phyloP scores from a whole-genome alignment of 2,888 invertebrate species.

The Drosophila mimica region DNA sequence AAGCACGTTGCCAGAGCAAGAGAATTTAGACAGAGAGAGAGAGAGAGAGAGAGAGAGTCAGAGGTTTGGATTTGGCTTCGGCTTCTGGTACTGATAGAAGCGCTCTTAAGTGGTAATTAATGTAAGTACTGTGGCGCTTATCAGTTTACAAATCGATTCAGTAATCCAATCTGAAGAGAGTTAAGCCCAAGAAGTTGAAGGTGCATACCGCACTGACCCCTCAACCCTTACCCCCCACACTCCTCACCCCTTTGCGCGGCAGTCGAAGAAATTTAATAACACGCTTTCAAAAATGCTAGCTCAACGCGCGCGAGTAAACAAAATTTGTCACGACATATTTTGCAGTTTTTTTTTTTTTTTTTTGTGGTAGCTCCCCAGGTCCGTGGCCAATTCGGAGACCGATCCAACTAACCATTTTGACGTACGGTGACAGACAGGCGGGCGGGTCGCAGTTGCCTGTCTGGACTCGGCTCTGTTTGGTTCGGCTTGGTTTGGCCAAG shows the following conservation, averaged over 20 bases:
- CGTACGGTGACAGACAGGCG: conserved; percentile 80
- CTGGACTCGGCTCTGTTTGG: conserved; percentile 31
- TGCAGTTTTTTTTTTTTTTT: conserved; percentile 21
- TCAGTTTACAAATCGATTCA: conserved; percentile 76
- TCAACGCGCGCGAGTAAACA: conserved; percentile 67
- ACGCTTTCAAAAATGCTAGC: conserved; percentile 79
- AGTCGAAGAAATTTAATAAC: conserved; percentile 73
- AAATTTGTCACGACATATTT: conserved; percentile 82
- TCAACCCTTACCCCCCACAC: background rate
- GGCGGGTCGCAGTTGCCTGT: conserved; percentile 43
- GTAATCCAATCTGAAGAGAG: conserved; percentile 63
- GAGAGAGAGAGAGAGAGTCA: conserved; percentile 13
- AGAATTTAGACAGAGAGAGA: conserved; percentile 5
- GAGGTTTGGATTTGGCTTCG: conserved; percentile 18
- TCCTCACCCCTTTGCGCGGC: conserved; percentile 3
- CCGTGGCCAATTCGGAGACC: conserved; percentile 29
- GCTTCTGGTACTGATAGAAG: conserved; percentile 25
- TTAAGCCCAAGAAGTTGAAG: conserved; percentile 33
- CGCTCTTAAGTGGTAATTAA: conserved; percentile 80
- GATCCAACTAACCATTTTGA: conserved; percentile 61
- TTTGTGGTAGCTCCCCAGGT: conserved; percentile 20
- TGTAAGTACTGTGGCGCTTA: conserved; percentile 76
- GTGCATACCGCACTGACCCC: conserved; percentile 24
- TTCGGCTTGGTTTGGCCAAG: conserved; percentile 52
- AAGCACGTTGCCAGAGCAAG: conserved; percentile 23